Evolutionary conservation across 2,888 invertebrate species (phyloP).

Genomic region (Campoplex capitator): DNA sequence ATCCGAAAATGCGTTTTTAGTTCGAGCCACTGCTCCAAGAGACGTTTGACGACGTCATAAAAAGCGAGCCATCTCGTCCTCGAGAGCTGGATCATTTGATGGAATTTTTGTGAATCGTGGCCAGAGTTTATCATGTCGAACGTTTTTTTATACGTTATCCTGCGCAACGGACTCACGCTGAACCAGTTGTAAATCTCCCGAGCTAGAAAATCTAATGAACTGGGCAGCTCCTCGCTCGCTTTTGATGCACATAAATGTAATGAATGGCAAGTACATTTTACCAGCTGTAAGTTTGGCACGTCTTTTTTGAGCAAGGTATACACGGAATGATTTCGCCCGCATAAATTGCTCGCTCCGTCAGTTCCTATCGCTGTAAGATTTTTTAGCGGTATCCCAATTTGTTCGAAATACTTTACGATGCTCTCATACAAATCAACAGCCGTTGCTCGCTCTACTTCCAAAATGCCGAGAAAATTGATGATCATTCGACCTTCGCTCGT

Average conservation of each 20-base stretch:
- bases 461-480: constrained; percentile 69
- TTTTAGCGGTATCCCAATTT: constrained; percentile 55
- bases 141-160: constrained; percentile 52
- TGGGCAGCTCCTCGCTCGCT: constrained; percentile 68
- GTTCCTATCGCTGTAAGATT: constrained; percentile 72
- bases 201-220: constrained; percentile 70
- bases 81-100: constrained; percentile 59
- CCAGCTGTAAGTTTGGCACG: constrained; percentile 61
- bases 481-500: constrained; percentile 50
- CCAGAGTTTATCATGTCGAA: constrained; percentile 48
- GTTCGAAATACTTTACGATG: constrained; percentile 39
- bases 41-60: constrained; percentile 63
- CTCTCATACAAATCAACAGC: constrained; percentile 45
- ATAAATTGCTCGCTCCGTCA: constrained; percentile 72
- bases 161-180: constrained; percentile 67
- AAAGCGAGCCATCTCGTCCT: constrained; percentile 71
- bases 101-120: constrained; percentile 44
- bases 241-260: constrained; percentile 71
- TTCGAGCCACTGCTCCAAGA: constrained; percentile 68
- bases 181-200: constrained; percentile 72
- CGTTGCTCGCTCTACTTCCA: constrained; percentile 62
- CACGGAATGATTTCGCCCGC: constrained; percentile 69
- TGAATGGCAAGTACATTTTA: constrained; percentile 73
- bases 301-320: constrained; percentile 67
- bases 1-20: constrained; percentile 68